A percentile compares a stretch with the other conserved stretches of the same genome.
These are phyloP conservation scores for Zaprionus bogoriensis DNA, from an alignment of 2,888 invertebrate genomes.

Conservation along the genomic window DNA sequence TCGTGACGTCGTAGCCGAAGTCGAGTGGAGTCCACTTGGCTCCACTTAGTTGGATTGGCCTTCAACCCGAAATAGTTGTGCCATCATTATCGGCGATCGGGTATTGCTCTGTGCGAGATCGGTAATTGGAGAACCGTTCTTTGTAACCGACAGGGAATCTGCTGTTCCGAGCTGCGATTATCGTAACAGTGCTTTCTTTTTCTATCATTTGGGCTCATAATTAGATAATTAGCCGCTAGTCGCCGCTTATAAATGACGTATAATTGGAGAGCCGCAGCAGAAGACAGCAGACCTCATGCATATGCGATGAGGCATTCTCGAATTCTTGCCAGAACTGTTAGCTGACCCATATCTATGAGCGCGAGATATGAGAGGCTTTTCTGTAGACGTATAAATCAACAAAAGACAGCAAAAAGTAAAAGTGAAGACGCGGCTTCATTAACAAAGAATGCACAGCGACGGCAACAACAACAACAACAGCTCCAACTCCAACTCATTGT, in stretches of 20 bases:
- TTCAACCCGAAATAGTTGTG: background rate
- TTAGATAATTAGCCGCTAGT: slow-evolving; percentile 50
- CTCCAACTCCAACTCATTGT: slow-evolving; percentile 9
- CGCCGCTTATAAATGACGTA: slow-evolving; percentile 36
- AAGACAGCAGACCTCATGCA: slow-evolving; percentile 46
- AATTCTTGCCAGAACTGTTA: slow-evolving; percentile 61
- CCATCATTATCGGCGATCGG: background rate
- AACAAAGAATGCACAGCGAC: slow-evolving; percentile 47
- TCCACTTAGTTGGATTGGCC: background rate
- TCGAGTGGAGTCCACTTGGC: slow-evolving; percentile 1
- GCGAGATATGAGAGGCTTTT: slow-evolving; percentile 23
- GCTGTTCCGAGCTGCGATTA: slow-evolving; percentile 38
- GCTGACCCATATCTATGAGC: slow-evolving; percentile 55
- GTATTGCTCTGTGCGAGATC: background rate
- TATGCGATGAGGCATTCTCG: slow-evolving; percentile 59
- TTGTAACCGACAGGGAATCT: background rate
- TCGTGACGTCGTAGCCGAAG: background rate
- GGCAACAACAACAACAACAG: slow-evolving; percentile 1
- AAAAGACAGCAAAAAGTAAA: slow-evolving; percentile 54
- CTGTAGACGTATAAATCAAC: slow-evolving; percentile 34
- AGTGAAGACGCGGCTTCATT: slow-evolving; percentile 47
- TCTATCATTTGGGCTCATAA: slow-evolving; percentile 34
- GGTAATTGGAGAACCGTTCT: background rate
- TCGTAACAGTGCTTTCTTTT: slow-evolving; percentile 53
- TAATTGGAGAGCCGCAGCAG: slow-evolving; percentile 45